Evolutionary conservation across 2,113 vertebrate genomes (phyloP), one percentile per base, ranked within the genome.

Genomic region (Leptobrachium ailaonicum): DNA sequence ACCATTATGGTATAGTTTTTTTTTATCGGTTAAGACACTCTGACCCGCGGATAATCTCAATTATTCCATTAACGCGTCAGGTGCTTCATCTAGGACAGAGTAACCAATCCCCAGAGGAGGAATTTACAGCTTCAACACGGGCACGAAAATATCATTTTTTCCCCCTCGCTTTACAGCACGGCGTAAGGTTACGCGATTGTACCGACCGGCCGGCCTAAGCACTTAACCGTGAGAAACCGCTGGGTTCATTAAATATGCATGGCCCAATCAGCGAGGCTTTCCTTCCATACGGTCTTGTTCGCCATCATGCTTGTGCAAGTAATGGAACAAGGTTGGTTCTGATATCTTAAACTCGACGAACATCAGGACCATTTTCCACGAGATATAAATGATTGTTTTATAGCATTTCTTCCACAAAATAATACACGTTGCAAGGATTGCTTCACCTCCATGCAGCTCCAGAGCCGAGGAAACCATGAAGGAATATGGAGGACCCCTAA

Each of bases 61-160:
- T 79, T 72, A 66, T 79, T 68, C 41, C 43, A 67, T 58, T 74
- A 73, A 66, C 71, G 41, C 71, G 58, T 80, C 45, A 67, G 77
- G 32, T 54, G 45, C 56, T 71, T 71, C 20, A 3, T 50, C 56
- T 40, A n/a, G 6, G 60, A 42, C 58, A 41, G 44, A 58, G 47
- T 45, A 64, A 73, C 73, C 58, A 41, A 13, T 67, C 71, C 41
- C 47, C n/a, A 41, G 41, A 60, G 78, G 78, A 44, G 41, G 8
- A 66, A 10, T 11, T 73, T 43, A 67, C 13, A 44, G n/a, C 47
- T 53, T 40, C 5, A 60, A 77, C 20, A 68, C 14, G 14, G 6
- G 40, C 50, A 40, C 63, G 44, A 58, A 67, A 80, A 80, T 50
- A 20, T 66, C 4, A 45, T 62, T 71, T 53, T 50, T 78, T 2